Evolutionary conservation across 2,113 vertebrate genomes (phyloP), one percentile per base, ranked within the genome.

Genomic region (Heterocephalus glaber): DNA sequence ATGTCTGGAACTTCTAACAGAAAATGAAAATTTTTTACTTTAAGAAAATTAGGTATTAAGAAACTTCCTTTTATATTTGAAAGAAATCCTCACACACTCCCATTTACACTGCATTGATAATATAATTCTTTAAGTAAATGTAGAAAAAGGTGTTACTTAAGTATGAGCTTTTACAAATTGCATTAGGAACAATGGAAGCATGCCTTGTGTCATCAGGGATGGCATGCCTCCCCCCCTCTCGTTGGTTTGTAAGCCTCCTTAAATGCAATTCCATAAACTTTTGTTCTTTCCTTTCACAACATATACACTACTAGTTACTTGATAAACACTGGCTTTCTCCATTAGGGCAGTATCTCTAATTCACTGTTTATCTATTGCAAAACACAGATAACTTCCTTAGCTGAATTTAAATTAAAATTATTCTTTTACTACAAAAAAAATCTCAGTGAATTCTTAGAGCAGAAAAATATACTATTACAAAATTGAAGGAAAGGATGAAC

Each of bases 61-160:
- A 72, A 92, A 79, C 5, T 68, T 80, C 26, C 35, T 92, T 95
- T 66, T 72, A 54, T 76, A n/a, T 81, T 87, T 28, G 19, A 93
- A 80, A 91, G 26, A 74, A 47, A 81, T 56, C 3, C 24, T 54
- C 35, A 49, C 74, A 65, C 6, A 66, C 30, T 92, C 41, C 20
- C 52, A 54, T 47, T 58, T 68, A 79, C 8, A 61, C 4, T 74
- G 49, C 19, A 66, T 2, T 44, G 65, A 89, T 30, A 80, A 89
- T 28, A 66, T 17, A 56, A 63, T 19, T 11, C 68, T 80, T 28
- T 17, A 10, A 66, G 60, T 19, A 70, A 93, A 79, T 35, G 56
- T 56, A 35, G n/a, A n/a, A 52, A 65, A 88, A 70, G 58, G 8
- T 85, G 35, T 60, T 84, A 47, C 5, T 19, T 56, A n/a, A 63